Evolutionary conservation across 2,797 vertebrate species (phyloP), one percentile per base, ranked within the genome.

Genomic region (Odontamblyopus lacepedii): DNA sequence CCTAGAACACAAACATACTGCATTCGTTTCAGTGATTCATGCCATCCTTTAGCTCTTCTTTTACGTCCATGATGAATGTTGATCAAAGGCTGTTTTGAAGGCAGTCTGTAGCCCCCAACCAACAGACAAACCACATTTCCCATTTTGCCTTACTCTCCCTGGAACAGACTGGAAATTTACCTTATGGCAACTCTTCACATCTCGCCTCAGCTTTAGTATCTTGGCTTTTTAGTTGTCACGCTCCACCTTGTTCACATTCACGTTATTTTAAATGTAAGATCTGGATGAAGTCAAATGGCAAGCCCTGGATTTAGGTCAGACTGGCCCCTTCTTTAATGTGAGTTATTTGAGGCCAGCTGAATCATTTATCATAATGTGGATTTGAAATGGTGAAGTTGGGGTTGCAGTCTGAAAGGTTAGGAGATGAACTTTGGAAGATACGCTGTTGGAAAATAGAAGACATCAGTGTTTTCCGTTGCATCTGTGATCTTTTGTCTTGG

Each of bases 351-450:
- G 72, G 71, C 70, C 67, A 66, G 78, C 77, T 83, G 75, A 89
- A 90, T 90, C 81, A 88, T 90, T 89, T 85, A 86, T 86, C 62
- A 65, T 73, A 82, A 85, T 81, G 73, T 82, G 60, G 77, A 72
- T 76, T 74, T 70, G 68, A 64, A 41, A 73, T 74, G 72, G 71
- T 77, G 65, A 70, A 69, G 69, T 67, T 69, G 70, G 38, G 26
- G 63, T 69, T 81, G 69, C 72, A 71, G 78, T 79, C 65, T 74
- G 72, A 75, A 30, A 30, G 73, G 69, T 65, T 63, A 27, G 18
- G 68, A 57, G 77, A 23, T 65, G 26, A 50, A 66, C 64, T 66
- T 66, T 63, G 62, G 44, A 41, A 50, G 30, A 55, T 51, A 55
- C 9, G 13, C 30, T 11, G 18, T 35, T 63, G 30, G 61, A 63